Conservation (phyloP, 2,797 vertebrate species). For the Cuculus canorus region DNA sequence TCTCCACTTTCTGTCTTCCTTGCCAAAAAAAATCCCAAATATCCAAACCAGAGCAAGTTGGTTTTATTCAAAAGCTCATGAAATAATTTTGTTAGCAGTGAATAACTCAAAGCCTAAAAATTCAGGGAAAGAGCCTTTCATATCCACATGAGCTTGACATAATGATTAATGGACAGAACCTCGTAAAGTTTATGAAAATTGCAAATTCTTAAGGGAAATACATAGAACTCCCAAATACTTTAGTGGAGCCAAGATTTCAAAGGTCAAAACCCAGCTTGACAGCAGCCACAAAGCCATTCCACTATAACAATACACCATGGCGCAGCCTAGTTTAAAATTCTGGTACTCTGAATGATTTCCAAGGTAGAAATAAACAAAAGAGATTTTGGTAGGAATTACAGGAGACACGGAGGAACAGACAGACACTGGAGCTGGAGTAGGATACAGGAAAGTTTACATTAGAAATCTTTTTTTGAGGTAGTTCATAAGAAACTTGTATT, state of each 20-base stretch:
- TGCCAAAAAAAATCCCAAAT: not conserved
- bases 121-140: not conserved
- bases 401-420: not conserved
- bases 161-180: not conserved
- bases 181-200: not conserved
- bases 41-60: not conserved
- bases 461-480: not conserved
- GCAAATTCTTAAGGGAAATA: not conserved
- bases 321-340: not conserved
- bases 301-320: not conserved
- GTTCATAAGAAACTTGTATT: not conserved
- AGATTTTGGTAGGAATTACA: not conserved
- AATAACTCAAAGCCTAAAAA: not conserved
- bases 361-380: not conserved
- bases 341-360: not conserved
- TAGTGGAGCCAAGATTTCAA: not conserved
- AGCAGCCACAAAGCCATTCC: not conserved
- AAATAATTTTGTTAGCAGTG: not conserved
- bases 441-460: not conserved
- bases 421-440: not conserved
- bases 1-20: not conserved
- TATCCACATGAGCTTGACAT: not conserved
- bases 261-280: conserved; percentile 8
- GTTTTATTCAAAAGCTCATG: not conserved
- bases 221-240: not conserved